Conservation (phyloP, 2,888 invertebrate genomes). For the Eupithecia exiguata region DNA sequence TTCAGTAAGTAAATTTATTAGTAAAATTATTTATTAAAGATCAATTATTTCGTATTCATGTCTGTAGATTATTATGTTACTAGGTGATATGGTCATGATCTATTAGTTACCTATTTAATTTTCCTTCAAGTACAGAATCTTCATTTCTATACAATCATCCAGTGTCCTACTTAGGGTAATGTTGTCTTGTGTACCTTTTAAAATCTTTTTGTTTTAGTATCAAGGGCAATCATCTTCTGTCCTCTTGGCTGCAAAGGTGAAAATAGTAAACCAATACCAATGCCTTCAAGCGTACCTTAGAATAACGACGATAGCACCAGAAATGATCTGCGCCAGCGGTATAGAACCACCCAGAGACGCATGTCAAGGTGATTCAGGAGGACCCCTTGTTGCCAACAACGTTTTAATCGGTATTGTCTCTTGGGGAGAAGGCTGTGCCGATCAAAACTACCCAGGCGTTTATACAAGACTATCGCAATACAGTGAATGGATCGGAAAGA, state of each 20-base stretch:
- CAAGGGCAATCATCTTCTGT: conserved; percentile 62
- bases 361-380: conserved; percentile 85
- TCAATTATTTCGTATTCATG: neutral
- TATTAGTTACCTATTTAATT: neutral
- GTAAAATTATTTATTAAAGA: neutral
- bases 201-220: conserved; percentile 57
- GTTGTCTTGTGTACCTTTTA: neutral
- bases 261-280: conserved; percentile 63
- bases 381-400: conserved; percentile 79
- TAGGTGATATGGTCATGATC: too few species aligned
- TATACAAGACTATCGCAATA: conserved; percentile 80
- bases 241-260: conserved; percentile 68
- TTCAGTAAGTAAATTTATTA: conserved; percentile 51
- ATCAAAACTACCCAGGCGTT: conserved; percentile 80
- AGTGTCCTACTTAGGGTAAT: neutral
- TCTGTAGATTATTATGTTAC: neutral
- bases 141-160: neutral
- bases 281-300: conserved; percentile 70
- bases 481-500: conserved; percentile 63
- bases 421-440: conserved; percentile 84
- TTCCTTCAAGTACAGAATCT: neutral
- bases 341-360: conserved; percentile 69
- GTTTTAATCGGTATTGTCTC: conserved; percentile 82
- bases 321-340: conserved; percentile 76
- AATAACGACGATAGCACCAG: conserved; percentile 60